Evolutionary conservation across 2,888 invertebrate species (phyloP), one percentile per base, ranked within the genome.

Genomic region (Torymus aiolomorphi): DNA sequence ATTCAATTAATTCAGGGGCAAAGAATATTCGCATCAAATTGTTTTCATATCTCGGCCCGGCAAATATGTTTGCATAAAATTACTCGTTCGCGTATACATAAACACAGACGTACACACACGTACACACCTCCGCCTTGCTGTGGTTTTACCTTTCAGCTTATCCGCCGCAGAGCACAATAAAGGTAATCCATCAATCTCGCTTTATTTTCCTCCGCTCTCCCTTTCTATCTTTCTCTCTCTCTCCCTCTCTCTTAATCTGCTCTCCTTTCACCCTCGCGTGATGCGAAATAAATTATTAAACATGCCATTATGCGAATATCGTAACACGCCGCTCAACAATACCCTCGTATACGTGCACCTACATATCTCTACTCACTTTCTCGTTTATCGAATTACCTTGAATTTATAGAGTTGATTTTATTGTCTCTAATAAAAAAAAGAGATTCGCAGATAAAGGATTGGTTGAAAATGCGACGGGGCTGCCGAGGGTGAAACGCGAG

Each of bases 121-220:
- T n/a, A 31, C 3, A 31, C 31, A 31, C 31, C 31, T 31, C 31
- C 8, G 42, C 5, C 42, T 42, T 42, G 42, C 8, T 42, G 42
- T 8, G 42, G 42, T 42, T 57, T 56, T 57, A 57, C 31, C 31
- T 54, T 69, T 56, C 4, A 56, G 69, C 16, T 69, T 69, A 56
- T 69, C 62, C 12, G 20, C 13, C 52, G 24, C 52, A 20, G 61
- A 61, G 24, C 52, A 24, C 24, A 72, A 72, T 24, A 72, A 57
- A 62, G 72, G 62, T 52, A 62, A 72, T 72, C 72, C 62, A 72
- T 72, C 72, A 72, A 20, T 72, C 62, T 52, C 31, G 31, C 42
- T 56, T 31, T 69, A 56, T 42, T 56, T 69, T 42, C 56, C 42
- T 2, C 5, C 42, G 42, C 8, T 42, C 8, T 42, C 42, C 8